Percentiles rank a stretch among this genome's conserved stretches.
phyloP scores from a whole-genome alignment of 2,797 vertebrate species.

The Antrozous pallidus region DNA sequence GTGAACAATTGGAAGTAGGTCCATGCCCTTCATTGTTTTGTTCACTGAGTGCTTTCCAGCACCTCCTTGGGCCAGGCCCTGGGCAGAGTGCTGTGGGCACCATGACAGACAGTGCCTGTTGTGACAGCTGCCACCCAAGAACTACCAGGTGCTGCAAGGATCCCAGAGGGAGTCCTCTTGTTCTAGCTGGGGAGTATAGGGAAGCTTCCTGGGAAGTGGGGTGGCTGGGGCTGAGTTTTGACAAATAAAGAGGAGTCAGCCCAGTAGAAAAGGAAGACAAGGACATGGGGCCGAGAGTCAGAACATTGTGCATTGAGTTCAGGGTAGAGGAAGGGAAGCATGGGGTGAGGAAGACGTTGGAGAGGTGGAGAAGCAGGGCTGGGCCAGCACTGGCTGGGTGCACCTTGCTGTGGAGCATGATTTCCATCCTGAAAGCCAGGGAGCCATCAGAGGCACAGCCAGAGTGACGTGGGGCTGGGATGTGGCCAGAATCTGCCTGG shows the following conservation, averaged over 20 bases:
- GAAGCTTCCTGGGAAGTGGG: not conserved
- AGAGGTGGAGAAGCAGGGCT: not conserved
- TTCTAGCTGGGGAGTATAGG: not conserved
- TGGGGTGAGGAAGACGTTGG: not conserved
- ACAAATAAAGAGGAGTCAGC: not conserved
- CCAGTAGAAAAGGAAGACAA: not conserved
- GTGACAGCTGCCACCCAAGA: not conserved
- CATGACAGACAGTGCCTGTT: not conserved
- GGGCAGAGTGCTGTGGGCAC: not conserved
- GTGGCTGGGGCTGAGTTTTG: not conserved
- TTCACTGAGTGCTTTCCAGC: not conserved
- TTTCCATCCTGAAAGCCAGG: not conserved
- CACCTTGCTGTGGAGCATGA: fast-evolving
- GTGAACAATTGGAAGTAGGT: not conserved
- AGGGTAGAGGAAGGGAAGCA: not conserved
- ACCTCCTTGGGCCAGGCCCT: not conserved
- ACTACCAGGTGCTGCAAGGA: not conserved
- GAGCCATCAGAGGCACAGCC: not conserved
- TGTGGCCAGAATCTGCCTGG: not conserved
- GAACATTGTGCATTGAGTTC: not conserved
- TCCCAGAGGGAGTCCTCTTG: not conserved
- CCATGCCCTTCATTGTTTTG: not conserved
- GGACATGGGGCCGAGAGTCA: not conserved
- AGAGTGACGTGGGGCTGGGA: fast-evolving
- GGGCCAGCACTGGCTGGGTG: not conserved